A percentile compares a stretch with the other conserved stretches of the same genome.
Conservation (phyloP, 2,797 vertebrate genomes). For the Hylomyscus alleni region DNA sequence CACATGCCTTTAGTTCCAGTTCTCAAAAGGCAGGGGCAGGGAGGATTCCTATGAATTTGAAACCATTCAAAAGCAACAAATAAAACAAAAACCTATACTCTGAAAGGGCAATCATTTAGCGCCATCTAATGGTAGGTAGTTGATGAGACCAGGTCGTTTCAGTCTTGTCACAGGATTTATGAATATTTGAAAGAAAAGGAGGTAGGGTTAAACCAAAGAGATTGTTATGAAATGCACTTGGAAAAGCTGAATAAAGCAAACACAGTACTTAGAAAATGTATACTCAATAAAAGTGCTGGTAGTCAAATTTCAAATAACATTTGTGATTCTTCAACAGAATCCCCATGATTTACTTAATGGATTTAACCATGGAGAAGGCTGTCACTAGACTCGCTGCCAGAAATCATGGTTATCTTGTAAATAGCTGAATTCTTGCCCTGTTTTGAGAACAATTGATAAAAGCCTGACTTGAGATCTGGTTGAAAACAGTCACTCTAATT, state of each 20-base stretch:
- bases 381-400: slow-evolving; percentile 38
- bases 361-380: slow-evolving; percentile 59
- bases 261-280: slow-evolving; percentile 56
- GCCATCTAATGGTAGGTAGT: slow-evolving; percentile 4
- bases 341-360: slow-evolving; percentile 53
- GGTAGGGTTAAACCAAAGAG: slow-evolving; percentile 6
- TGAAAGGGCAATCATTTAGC: neutral
- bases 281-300: slow-evolving; percentile 34
- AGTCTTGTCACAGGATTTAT: neutral
- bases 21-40: neutral
- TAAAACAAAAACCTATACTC: too few relatives aligned
- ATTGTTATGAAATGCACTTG: neutral
- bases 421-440: slow-evolving; percentile 71
- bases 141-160: neutral
- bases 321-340: slow-evolving; percentile 61
- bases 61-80: neutral
- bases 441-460: slow-evolving; percentile 78
- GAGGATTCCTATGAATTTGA: neutral
- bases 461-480: slow-evolving; percentile 68
- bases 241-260: slow-evolving; percentile 22
- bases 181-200: neutral
- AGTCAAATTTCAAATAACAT: slow-evolving; percentile 61
- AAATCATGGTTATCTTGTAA: slow-evolving; percentile 77
- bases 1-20: neutral
- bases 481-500: slow-evolving; percentile 70